These are phyloP conservation scores for Craterocephalus amniculus DNA, from an alignment of 2,797 vertebrate species.

Conservation along the genomic window DNA sequence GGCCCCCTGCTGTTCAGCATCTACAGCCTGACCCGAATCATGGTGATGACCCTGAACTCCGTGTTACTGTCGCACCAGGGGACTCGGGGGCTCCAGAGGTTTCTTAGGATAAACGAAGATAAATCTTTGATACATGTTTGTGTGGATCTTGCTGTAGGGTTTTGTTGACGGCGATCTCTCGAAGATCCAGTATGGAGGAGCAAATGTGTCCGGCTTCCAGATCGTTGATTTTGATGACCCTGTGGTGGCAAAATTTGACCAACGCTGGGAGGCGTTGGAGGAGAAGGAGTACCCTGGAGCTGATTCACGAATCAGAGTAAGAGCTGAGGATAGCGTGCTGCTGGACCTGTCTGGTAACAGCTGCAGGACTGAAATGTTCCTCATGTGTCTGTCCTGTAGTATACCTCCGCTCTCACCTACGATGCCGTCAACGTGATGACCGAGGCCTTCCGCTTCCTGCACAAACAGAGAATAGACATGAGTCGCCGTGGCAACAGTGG, in stretches of 20 bases:
- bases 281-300: slow-evolving; percentile 98
- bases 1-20: no score
- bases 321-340: no score
- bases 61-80: no score
- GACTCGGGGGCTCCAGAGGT: no score
- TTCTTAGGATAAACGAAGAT: no score
- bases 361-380: no score
- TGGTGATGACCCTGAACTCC: no score
- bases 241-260: slow-evolving; percentile 94
- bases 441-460: slow-evolving; percentile 94
- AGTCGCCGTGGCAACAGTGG: slow-evolving; percentile 95
- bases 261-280: slow-evolving; percentile 94
- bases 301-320: slow-evolving; percentile 87
- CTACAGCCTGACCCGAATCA: no score
- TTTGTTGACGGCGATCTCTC: slow-evolving; percentile 95
- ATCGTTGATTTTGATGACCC: slow-evolving; percentile 98
- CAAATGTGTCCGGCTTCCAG: slow-evolving; percentile 97
- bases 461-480: slow-evolving; percentile 96
- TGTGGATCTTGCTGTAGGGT: slow-evolving; percentile 85
- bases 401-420: slow-evolving; percentile 95
- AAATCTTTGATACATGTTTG: no score
- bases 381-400: slow-evolving; percentile 81
- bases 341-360: no score
- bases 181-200: slow-evolving; percentile 98
- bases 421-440: slow-evolving; percentile 98